Conservation (phyloP, 1,140 invertebrate species). For the Heliothis subflexa region DNA sequence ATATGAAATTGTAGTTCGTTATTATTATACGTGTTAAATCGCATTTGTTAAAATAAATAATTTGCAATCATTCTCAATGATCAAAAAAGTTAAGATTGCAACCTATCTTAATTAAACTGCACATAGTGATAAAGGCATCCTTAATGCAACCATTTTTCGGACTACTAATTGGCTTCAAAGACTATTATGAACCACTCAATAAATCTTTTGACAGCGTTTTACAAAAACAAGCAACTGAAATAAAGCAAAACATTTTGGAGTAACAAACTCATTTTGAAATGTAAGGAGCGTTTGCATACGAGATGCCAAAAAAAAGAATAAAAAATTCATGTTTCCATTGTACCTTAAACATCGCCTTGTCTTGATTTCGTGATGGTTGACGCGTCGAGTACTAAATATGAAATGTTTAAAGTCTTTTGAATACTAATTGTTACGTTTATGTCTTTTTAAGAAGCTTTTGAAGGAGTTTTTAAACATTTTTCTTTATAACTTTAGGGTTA, state of each 20-base stretch:
- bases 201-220: neutral
- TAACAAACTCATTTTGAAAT: constrained; percentile 55
- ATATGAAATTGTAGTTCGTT: too few species aligned
- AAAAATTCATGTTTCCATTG: constrained; percentile 56
- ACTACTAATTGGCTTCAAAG: too few species aligned
- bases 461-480: neutral
- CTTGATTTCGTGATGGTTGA: constrained; percentile 53
- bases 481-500: neutral
- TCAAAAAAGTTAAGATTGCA: too few species aligned
- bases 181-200: too few species aligned
- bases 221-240: neutral
- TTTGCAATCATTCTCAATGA: too few species aligned
- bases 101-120: too few species aligned
- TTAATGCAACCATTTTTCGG: too few species aligned
- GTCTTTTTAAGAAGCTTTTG: neutral
- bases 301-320: constrained; percentile 53
- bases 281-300: constrained; percentile 58
- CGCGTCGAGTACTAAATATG: constrained; percentile 51
- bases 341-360: constrained; percentile 54
- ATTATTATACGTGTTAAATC: too few species aligned
- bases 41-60: too few species aligned
- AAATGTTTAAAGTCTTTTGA: constrained; percentile 54
- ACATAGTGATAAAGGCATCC: too few species aligned
- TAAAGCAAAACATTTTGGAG: neutral
- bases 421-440: constrained; percentile 52